Conservation (phyloP, 2,113 vertebrate species). For the Mastomys natalensis region DNA sequence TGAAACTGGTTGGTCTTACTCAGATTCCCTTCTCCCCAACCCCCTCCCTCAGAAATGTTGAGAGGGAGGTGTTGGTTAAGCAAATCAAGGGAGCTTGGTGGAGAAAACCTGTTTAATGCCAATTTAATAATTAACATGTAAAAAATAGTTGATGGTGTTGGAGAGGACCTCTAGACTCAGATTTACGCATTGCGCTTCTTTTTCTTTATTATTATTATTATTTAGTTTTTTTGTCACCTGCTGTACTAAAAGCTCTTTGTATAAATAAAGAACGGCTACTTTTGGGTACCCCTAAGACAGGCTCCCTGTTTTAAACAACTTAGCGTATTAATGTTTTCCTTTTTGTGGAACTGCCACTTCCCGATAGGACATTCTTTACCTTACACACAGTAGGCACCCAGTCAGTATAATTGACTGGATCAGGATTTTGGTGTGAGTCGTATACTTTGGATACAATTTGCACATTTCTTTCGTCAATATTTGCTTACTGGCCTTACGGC, state of each 20-base stretch:
- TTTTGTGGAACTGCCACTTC: constrained; percentile 1
- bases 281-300: not conserved
- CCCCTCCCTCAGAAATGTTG: not conserved
- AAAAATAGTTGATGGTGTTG: not conserved
- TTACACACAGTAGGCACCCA: constrained; percentile 19
- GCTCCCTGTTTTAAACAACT: not conserved
- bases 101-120: not conserved
- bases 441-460: constrained; percentile 40
- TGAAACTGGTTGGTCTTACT: not conserved
- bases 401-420: not conserved
- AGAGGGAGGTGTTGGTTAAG: not conserved
- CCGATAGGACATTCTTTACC: not conserved
- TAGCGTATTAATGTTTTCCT: not conserved
- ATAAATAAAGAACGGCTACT: not conserved
- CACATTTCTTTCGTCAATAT: constrained; percentile 36
- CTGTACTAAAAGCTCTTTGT: constrained; percentile 34
- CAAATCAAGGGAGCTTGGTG: not conserved
- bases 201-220: no score
- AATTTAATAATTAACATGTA: not conserved
- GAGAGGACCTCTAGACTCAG: not conserved
- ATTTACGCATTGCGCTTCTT: not conserved
- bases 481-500: constrained; percentile 52
- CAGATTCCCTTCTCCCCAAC: not conserved
- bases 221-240: not conserved
- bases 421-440: not conserved